Evolutionary conservation across 35 echinoderm and acorn worm species (phyloP), one percentile per base, ranked within the genome.

Genomic region (Eucidaris tribuloides): DNA sequence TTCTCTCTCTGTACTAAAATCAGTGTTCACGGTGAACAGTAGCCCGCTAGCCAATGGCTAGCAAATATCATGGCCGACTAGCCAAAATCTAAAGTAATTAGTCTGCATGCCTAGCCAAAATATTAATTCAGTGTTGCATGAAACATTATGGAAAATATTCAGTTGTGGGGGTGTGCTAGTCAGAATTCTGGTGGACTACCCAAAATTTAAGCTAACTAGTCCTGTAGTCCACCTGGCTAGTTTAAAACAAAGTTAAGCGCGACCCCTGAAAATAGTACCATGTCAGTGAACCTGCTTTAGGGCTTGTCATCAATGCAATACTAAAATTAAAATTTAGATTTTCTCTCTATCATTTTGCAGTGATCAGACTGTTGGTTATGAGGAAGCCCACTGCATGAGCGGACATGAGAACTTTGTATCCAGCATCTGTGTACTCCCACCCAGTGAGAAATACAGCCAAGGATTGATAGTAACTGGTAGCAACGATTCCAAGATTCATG

Each of bases 401-500:
- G 96, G 96, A 13, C 96, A 99, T 81, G 52, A 83, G 24, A 93
- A 93, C 50, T 99, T 99, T 63, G 79, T 99, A 27, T 86, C 91
- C n/a, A 87, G 81, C 11, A 43, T 93, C 4, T 93, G 91, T 71
- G 86, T 89, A 3, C 28, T 99, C 76, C 96, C 96, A 2, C 90
- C 96, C 6, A 93, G 45, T 87, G 96, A 99, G 42, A 87, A 90
- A 0, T 93, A 93, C 50, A 64, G 86, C 35, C 76, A 93, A 11
- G 96, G 96, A 25, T 80, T 99, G 5, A 89, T 99, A 19, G 49
- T 93, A 25, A 99, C 96, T 4, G 96, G 96, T 9, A 88, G 95
- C 29, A 99, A 99, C 76, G 96, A 99, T 61, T 22, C 76, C 57
- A 99, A 89, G 45, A 93, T 99, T n/a, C 85, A 99, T 83, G 90